These are phyloP conservation scores for Plebejus anna DNA, from an alignment of 2,888 invertebrate species.

Conservation along the genomic window DNA sequence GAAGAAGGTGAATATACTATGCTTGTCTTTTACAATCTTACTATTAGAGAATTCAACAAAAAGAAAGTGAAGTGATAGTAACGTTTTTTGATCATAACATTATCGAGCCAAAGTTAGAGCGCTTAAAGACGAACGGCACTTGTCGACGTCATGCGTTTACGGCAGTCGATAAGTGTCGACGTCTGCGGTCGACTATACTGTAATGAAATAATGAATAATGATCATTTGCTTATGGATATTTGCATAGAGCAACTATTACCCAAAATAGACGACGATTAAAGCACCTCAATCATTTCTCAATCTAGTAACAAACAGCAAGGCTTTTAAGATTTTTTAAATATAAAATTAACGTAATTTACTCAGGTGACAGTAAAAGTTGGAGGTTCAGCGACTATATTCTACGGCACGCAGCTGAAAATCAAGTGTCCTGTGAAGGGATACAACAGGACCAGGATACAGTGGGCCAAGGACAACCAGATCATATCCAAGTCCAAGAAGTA, in stretches of 20 bases:
- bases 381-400: constrained; percentile 93
- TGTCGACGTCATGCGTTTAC: too few relatives aligned
- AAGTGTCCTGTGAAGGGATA: constrained; percentile 94
- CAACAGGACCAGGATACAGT: constrained; percentile 90
- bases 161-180: too few relatives aligned
- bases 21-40: not conserved
- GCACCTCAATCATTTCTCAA: not conserved
- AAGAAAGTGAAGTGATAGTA: too few relatives aligned
- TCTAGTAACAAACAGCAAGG: not conserved
- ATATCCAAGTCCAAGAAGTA: constrained; percentile 89
- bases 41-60: too few relatives aligned
- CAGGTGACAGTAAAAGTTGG: constrained; percentile 91
- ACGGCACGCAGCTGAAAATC: constrained; percentile 94
- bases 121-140: too few relatives aligned
- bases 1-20: constrained; percentile 76
- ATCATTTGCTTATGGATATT: too few relatives aligned
- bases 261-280: not conserved
- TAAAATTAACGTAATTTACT: not conserved
- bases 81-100: too few relatives aligned
- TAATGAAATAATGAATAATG: too few relatives aligned
- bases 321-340: not conserved
- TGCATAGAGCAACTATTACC: not conserved
- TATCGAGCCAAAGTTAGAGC: too few relatives aligned
- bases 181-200: too few relatives aligned
- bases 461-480: constrained; percentile 92